Percentiles rank a stretch among this genome's conserved stretches.
Evolutionary conservation across 2,113 vertebrate species (phyloP).

Genomic region (Carassius carassius): DNA sequence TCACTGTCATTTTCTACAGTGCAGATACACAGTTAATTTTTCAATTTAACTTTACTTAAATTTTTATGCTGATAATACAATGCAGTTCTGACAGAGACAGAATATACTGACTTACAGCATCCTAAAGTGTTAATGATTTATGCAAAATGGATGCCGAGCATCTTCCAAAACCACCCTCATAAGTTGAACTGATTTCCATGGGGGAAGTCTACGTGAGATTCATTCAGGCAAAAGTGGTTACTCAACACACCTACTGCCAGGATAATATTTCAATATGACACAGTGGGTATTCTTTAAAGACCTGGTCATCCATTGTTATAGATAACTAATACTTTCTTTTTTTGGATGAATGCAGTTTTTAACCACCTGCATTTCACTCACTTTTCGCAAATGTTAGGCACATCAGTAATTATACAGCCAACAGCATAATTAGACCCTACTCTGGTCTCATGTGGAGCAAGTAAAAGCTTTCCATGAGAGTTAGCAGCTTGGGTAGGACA

Average conservation of each 20-base stretch:
- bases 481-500: neutral
- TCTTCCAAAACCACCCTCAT: constrained; percentile 2
- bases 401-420: constrained; percentile 18
- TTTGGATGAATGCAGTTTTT: neutral
- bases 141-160: neutral
- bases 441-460: neutral
- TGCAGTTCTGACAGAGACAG: neutral
- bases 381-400: neutral
- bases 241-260: constrained; percentile 11
- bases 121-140: neutral
- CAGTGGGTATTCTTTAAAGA: neutral
- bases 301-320: neutral
- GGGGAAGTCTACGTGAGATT: neutral
- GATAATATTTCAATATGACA: neutral
- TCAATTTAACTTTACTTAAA: no score
- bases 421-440: constrained; percentile 19
- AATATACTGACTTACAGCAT: no score
- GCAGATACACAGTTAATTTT: no score
- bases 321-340: neutral
- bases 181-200: neutral
- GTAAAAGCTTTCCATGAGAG: neutral
- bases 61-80: no score
- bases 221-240: neutral
- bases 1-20: no score
- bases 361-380: neutral